Conservation (phyloP, 2,888 invertebrate genomes). For the Hydropsyche betteni region DNA sequence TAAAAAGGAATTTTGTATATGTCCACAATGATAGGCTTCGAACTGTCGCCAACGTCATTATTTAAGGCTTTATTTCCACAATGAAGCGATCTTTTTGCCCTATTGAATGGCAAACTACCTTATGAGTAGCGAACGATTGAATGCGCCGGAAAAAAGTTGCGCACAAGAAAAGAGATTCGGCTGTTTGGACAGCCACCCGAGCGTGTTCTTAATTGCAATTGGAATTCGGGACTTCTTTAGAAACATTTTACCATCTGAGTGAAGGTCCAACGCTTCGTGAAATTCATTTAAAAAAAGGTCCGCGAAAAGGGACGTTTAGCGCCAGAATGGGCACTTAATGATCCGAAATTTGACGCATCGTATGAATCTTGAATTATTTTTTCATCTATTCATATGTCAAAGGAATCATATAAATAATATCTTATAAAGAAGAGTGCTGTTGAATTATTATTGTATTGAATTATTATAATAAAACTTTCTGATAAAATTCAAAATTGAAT, state of each 20-base stretch:
- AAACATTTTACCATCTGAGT: conserved; percentile 14
- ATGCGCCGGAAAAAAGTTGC: conserved; percentile 7
- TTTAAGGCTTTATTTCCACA: conserved; percentile 1
- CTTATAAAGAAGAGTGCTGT: too few relatives aligned
- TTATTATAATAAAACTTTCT: too few relatives aligned
- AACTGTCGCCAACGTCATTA: conserved; percentile 34
- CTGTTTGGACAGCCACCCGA: conserved; percentile 46
- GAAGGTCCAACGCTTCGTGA: conserved; percentile 43
- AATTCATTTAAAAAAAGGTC: conserved; percentile 28
- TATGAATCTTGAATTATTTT: too few relatives aligned
- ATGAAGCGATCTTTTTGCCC: conserved; percentile 43
- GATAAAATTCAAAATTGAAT: too few relatives aligned
- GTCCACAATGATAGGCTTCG: conserved; percentile 9
- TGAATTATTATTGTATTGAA: too few relatives aligned
- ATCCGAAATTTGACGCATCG: conserved; percentile 33
- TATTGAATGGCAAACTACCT: conserved; percentile 43
- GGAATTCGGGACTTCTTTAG: conserved; percentile 20
- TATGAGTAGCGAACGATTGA: conserved; percentile 30
- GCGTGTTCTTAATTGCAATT: conserved; percentile 44
- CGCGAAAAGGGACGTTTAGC: conserved; percentile 35
- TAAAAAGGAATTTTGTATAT: not conserved
- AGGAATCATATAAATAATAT: too few relatives aligned
- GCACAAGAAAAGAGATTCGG: conserved; percentile 39
- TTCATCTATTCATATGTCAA: too few relatives aligned
- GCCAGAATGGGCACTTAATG: conserved; percentile 43